phyloP scores from a whole-genome alignment of 1,140 invertebrate genomes.

The Palaemon carinicauda region DNA sequence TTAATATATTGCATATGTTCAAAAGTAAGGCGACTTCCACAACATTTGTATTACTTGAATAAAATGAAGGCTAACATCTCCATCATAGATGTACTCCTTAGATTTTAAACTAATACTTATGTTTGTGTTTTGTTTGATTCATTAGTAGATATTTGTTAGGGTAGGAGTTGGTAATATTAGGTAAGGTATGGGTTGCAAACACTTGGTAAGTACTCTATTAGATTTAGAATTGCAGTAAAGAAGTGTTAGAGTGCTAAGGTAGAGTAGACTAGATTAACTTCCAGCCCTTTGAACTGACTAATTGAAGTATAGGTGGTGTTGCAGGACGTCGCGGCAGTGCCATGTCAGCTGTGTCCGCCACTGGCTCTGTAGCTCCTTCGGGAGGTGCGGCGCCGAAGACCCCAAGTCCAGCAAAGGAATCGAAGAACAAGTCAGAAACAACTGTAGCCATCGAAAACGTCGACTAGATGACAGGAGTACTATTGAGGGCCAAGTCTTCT shows the following conservation, averaged over 20 bases:
- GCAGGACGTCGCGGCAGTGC: slow-evolving; percentile 40
- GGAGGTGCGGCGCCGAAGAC: not conserved
- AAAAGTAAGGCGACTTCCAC: too few relatives aligned
- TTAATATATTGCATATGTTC: too few relatives aligned
- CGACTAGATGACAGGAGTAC: not conserved
- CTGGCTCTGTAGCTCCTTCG: not conserved
- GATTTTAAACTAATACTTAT: too few relatives aligned
- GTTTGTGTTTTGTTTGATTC: too few relatives aligned
- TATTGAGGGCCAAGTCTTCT: not conserved
- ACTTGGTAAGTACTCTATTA: too few relatives aligned
- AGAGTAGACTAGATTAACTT: not conserved
- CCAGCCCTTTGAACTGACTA: not conserved
- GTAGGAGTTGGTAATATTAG: too few relatives aligned
- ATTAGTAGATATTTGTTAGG: too few relatives aligned
- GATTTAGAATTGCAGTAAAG: too few relatives aligned
- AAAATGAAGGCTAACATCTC: too few relatives aligned
- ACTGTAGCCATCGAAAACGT: slow-evolving; percentile 47
- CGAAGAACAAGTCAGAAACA: slow-evolving; percentile 31
- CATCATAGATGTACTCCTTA: too few relatives aligned
- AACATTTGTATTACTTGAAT: too few relatives aligned
- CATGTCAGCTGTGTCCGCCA: slow-evolving; percentile 27
- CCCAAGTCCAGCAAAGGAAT: slow-evolving; percentile 10
- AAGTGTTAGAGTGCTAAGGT: not conserved
- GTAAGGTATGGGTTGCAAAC: too few relatives aligned
- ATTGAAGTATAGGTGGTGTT: slow-evolving; percentile 36